A percentile compares a stretch with the other conserved stretches of the same genome.
Evolutionary conservation across 2,888 invertebrate genomes (phyloP).

Genomic region (Lysandra bellargus): DNA sequence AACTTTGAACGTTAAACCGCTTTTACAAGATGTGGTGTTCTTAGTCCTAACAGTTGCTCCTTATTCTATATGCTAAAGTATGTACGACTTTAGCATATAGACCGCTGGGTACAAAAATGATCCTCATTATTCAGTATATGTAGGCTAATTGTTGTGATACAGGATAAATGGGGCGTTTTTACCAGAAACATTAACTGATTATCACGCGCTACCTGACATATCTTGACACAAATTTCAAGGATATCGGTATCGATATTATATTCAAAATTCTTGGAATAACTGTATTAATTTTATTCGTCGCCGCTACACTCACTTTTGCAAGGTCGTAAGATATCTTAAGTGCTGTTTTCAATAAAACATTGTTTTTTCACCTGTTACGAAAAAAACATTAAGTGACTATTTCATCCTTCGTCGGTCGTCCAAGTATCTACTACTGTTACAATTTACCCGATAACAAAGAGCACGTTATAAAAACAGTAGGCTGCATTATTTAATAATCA

Average conservation of each 20-base stretch:
- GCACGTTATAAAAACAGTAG: not conserved
- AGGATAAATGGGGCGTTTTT: too few relatives aligned
- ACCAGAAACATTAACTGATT: not conserved
- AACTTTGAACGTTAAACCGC: not conserved
- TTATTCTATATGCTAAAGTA: not conserved
- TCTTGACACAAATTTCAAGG: conserved; percentile 11
- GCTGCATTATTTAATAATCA: not conserved
- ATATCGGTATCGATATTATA: conserved; percentile 10
- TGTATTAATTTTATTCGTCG: conserved; percentile 11
- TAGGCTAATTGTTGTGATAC: too few relatives aligned
- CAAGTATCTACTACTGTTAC: not conserved
- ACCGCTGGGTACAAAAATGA: too few relatives aligned
- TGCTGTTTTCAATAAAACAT: not conserved
- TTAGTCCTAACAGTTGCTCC: not conserved
- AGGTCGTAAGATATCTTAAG: conserved; percentile 15
- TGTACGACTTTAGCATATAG: too few relatives aligned
- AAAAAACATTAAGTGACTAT: not conserved
- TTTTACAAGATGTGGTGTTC: not conserved
- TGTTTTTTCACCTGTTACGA: not conserved
- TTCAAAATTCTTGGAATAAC: conserved; percentile 15
- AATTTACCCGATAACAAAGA: not conserved
- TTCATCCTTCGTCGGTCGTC: not conserved
- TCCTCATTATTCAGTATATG: too few relatives aligned
- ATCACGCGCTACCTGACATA: conserved; percentile 1
- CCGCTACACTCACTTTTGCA: conserved; percentile 25